Evolutionary conservation across 2,888 invertebrate genomes (phyloP), one percentile per base, ranked within the genome.

Genomic region (Sphecodes monilicornis): DNA sequence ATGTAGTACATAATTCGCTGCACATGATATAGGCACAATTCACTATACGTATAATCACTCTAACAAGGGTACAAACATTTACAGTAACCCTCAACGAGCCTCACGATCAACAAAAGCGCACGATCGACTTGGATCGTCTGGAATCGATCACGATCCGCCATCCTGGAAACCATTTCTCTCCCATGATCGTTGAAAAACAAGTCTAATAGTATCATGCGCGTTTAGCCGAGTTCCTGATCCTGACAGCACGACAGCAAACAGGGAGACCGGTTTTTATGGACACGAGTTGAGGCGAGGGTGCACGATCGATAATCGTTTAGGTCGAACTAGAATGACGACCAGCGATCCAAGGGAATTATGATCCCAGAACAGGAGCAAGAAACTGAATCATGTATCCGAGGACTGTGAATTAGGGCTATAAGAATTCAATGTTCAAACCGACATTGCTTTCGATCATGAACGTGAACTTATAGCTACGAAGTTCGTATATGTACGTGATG

Each of bases 231-330:
- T 57, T 60, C 72, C 64, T 26, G 76, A 72, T 80, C 46, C 57
- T 60, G 71, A 57, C 69, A 73, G 69, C 50, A 60, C n/a, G 69
- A 69, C 68, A 60, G 80, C 68, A 64, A 73, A 72, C 76, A 41
- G 29, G n/a, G 26, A 36, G 50, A 41, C 76, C 72, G 64, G 72
- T 84, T 84, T 81, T 84, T 84, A 41, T n/a, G 77, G 18, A 32
- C 36, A 36, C 69, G 46, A 72, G 66, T 13, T 13, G 50, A 50
- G n/a, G 41, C 60, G 57, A 72, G 73, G 83, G 66, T 80, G 76
- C 57, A 57, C 72, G 78, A 79, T 66, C 75, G 78, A 86, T 87
- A 87, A 89, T 84, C 76, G 78, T 72, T 84, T 72, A 74, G 16
- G 77, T 10, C 71, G 66, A 75, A 75, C 76, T 70, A 80, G 68